Evolutionary conservation across 2,888 invertebrate species (phyloP), one percentile per base, ranked within the genome.

Genomic region (Hypercompe scribonia): DNA sequence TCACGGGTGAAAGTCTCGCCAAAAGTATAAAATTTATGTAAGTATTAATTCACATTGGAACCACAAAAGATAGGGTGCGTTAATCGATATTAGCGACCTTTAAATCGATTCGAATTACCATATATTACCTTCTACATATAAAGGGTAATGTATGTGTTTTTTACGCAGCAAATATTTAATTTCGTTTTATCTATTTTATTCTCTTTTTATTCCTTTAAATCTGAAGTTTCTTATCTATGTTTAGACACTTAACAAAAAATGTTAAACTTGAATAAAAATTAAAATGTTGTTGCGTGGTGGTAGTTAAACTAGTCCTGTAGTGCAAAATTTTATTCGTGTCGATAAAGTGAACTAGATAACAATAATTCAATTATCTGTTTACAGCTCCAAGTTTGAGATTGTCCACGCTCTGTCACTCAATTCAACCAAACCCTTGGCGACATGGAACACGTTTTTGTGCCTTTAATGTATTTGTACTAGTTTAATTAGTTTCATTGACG

Each of bases 291-390:
- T 4, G 7, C 39, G 21, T 58, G 10, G 28, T 50, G 54, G 3
- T 10, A 4, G 24, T 7, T 75, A 0, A 68, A 11, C 66, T 3
- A 75, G 76, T 73, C 68, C 65, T 11, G 72, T 70, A 82, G 75
- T 82, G 82, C 81, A 78, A 73, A 65, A 68, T 78, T 79, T 83
- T 81, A 84, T 83, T 81, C 74, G 74, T 78, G 77, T 80, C 81
- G 78, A 83, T 85, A 80, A 78, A 79, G 73, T 71, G 39, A 8
- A 69, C 68, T 68, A 75, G 63, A 68, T 74, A 81, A 82, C 77
- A 81, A 80, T 82, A 76, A 76, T 75, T 69, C 58, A 54, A 64
- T 70, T 71, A 67, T 79, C 73, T 64, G 42, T 50, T 33, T 61
- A 36, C 65, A 58, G 65, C 36, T 71, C 42, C 15, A 58, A 61